Evolutionary conservation across 2,797 vertebrate species (phyloP).

Genomic region (Siniperca undulata): DNA sequence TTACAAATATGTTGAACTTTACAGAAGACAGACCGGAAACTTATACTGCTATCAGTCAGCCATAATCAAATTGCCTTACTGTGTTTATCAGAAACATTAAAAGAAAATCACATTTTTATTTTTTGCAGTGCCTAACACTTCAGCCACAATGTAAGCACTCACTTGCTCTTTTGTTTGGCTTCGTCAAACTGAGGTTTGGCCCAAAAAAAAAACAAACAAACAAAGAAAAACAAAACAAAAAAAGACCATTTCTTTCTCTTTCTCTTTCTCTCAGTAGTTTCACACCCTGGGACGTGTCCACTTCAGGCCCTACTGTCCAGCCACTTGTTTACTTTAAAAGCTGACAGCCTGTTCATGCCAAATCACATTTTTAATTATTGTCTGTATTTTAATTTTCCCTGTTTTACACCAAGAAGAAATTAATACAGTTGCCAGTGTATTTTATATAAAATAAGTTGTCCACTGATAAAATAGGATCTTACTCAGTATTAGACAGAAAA

Average conservation of each 20-base stretch:
- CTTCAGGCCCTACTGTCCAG: slow-evolving; percentile 22
- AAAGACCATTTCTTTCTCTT: slow-evolving; percentile 20
- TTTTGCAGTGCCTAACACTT: slow-evolving; percentile 81
- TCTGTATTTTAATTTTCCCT: slow-evolving; percentile 23
- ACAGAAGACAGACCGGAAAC: slow-evolving; percentile 63
- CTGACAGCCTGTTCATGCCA: slow-evolving; percentile 23
- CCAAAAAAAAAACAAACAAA: slow-evolving; percentile 2
- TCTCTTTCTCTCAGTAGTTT: slow-evolving; percentile 45
- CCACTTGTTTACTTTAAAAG: slow-evolving; percentile 19
- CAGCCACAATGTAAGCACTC: slow-evolving; percentile 80
- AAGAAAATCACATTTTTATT: slow-evolving; percentile 54
- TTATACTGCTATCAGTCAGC: slow-evolving; percentile 75
- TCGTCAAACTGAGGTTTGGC: slow-evolving; percentile 58
- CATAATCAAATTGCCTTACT: slow-evolving; percentile 86
- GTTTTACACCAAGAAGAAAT: slow-evolving; percentile 39
- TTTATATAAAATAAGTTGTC: slow-evolving; percentile 47
- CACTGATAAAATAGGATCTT: slow-evolving; percentile 15
- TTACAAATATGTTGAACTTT: slow-evolving; percentile 70
- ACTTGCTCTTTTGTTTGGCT: slow-evolving; percentile 60
- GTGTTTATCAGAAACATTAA: slow-evolving; percentile 68
- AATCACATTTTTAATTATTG: slow-evolving; percentile 49
- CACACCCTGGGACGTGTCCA: slow-evolving; percentile 52
- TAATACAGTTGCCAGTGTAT: slow-evolving; percentile 5
- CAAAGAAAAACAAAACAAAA: slow-evolving; percentile 17
- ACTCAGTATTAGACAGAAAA: slow-evolving; percentile 28